These are phyloP conservation scores for Tamandua tetradactyla DNA, from an alignment of 2,797 vertebrate species.

Conservation along the genomic window DNA sequence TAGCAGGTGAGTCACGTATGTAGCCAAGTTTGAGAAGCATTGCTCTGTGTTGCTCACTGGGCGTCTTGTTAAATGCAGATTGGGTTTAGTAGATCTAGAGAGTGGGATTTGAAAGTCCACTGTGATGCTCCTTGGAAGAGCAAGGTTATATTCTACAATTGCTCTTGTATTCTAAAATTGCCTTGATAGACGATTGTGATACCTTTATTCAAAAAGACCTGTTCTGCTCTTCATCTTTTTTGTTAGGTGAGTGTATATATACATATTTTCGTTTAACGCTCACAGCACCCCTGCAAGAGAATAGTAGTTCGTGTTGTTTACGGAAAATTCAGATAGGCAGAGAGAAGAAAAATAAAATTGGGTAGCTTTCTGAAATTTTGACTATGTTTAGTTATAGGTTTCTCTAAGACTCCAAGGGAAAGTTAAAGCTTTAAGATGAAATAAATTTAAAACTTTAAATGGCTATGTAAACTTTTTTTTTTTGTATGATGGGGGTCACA, in stretches of 20 bases:
- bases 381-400: neutral
- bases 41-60: neutral
- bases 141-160: slow-evolving; percentile 33
- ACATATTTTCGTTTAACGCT: slow-evolving; percentile 30
- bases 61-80: neutral
- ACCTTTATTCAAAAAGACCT: slow-evolving; percentile 37
- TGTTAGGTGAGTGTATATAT: neutral
- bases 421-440: slow-evolving; percentile 46
- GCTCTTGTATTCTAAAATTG: too few relatives aligned
- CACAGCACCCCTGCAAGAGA: neutral
- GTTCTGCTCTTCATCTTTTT: slow-evolving; percentile 47
- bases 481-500: too few relatives aligned
- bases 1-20: slow-evolving; percentile 2
- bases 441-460: neutral
- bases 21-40: slow-evolving; percentile 5
- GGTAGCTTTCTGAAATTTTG: slow-evolving; percentile 6
- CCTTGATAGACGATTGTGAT: neutral
- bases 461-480: neutral
- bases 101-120: neutral
- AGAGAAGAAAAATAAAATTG: slow-evolving; percentile 40
- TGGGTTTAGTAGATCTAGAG: slow-evolving; percentile 29
- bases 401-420: slow-evolving; percentile 32
- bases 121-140: neutral
- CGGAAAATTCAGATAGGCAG: slow-evolving; percentile 32
- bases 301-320: neutral